Base-by-base conservation (phyloP, 2,888 invertebrate species). In the Oligia fasciuncula region DNA sequence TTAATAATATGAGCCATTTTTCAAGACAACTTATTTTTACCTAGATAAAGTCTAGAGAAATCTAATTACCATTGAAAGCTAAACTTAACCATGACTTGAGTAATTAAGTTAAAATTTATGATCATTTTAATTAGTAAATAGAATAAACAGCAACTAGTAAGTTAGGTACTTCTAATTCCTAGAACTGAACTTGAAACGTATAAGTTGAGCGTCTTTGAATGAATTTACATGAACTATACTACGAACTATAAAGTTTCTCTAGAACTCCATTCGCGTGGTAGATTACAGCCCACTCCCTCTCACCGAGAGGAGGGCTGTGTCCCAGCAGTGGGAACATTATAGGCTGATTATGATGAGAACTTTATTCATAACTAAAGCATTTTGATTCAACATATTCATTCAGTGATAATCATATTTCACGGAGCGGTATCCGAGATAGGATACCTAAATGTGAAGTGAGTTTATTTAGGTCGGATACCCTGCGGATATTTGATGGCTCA, bases 401-500 rank as follows among this genome's bases (percentile, higher is more conserved):
- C 49, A 40, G 2, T 54, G 46, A 43, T 19, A 73, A 76, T 84
- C 60, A 69, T 43, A 84, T 73, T 76, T 80, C 57, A n/a, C 43
- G 29, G 29, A 19, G 23, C 57, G n/a, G 46, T 83, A 67, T 78
- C 51, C 43, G 51, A 70, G 70, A 46, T 77, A 67, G 29, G 65
- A 40, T 74, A 73, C 51, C 60, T 68, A 75, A 69, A 69, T 46
- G 35, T 68, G 71, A 54, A 75, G 70, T 72, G 43, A 77, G 71
- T 76, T 84, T 75, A 79, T 84, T 87, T 78, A 73, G 86, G 73
- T 75, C 77, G 78, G 76, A 80, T 79, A 77, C 76, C 81, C 84
- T 54, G 81, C 87, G 87, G 87, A 79, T 81, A 87, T 81, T 68
- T 72, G 77, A 71, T 69, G 80, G 74, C 77, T 65, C 86, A 73